Evolutionary conservation across 2,113 vertebrate species (phyloP).

Genomic region (Rhinolophus ferrumequinum): DNA sequence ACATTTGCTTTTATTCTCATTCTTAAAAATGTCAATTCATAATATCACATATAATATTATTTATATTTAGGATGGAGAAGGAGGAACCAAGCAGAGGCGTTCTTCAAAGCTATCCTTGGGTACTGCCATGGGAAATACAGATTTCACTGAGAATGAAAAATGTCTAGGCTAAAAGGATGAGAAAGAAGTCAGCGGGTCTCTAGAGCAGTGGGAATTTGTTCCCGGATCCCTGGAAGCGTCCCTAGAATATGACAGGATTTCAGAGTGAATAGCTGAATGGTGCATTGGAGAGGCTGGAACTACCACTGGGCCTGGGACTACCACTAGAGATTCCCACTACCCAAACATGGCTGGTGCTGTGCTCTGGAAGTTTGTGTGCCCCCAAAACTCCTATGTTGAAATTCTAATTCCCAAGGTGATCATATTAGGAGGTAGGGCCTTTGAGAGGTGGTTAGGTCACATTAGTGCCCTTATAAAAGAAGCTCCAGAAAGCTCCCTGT

Average conservation of each 20-base stretch:
- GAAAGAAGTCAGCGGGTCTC: neutral
- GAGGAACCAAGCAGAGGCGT: neutral
- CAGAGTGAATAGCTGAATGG: neutral
- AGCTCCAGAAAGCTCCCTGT: neutral
- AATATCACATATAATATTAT: neutral
- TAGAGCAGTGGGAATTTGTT: neutral
- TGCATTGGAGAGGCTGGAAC: neutral
- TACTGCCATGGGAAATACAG: neutral
- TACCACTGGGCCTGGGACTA: neutral
- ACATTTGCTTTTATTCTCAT: slow-evolving; percentile 6
- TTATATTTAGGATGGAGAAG: slow-evolving; percentile 4
- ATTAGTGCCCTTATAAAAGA: neutral
- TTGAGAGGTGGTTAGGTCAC: neutral
- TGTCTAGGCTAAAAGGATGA: neutral
- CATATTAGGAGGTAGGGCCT: neutral
- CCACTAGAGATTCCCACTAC: neutral
- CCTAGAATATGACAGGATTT: neutral
- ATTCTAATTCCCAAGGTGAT: neutral
- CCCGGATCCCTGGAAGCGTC: neutral
- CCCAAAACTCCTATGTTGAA: neutral
- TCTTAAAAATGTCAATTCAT: neutral
- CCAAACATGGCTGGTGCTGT: neutral
- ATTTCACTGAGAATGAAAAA: slow-evolving; percentile 22
- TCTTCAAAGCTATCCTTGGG: neutral
- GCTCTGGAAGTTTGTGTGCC: neutral